Evolutionary conservation across 2,888 invertebrate species (phyloP).

Genomic region (Petrolisthes manimaculis): DNA sequence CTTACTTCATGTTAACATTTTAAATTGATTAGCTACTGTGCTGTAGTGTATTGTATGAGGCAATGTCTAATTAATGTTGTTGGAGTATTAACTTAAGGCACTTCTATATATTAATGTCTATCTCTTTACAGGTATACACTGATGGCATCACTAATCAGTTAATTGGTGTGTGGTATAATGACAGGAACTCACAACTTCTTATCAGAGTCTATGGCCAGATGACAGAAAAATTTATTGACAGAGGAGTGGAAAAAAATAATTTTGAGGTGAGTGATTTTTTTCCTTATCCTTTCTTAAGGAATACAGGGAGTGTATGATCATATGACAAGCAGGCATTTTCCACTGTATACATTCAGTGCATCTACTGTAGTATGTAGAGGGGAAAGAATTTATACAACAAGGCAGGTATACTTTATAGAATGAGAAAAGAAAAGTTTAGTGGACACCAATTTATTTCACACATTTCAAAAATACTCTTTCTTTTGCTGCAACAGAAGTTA

Average conservation of each 20-base stretch:
- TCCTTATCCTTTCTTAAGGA: too few relatives aligned
- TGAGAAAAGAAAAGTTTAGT: too few relatives aligned
- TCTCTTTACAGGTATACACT: conserved; percentile 57
- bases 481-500: not conserved
- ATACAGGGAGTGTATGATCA: too few relatives aligned
- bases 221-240: conserved; percentile 91
- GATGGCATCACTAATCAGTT: conserved; percentile 65
- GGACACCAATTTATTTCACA: too few relatives aligned
- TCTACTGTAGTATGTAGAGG: too few relatives aligned
- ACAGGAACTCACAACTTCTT: conserved; percentile 73
- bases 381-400: too few relatives aligned
- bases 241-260: conserved; percentile 78
- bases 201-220: conserved; percentile 93
- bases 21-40: not conserved
- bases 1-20: not conserved
- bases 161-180: conserved; percentile 60
- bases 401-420: too few relatives aligned
- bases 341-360: too few relatives aligned
- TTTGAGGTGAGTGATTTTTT: conserved; percentile 63
- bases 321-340: too few relatives aligned
- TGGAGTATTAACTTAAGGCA: not conserved
- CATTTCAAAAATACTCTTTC: too few relatives aligned
- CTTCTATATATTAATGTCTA: not conserved
- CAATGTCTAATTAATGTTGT: not conserved
- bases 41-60: not conserved